Evolutionary conservation across 2,888 invertebrate species (phyloP).

Genomic region (Eudasyphora cyanicolor): DNA sequence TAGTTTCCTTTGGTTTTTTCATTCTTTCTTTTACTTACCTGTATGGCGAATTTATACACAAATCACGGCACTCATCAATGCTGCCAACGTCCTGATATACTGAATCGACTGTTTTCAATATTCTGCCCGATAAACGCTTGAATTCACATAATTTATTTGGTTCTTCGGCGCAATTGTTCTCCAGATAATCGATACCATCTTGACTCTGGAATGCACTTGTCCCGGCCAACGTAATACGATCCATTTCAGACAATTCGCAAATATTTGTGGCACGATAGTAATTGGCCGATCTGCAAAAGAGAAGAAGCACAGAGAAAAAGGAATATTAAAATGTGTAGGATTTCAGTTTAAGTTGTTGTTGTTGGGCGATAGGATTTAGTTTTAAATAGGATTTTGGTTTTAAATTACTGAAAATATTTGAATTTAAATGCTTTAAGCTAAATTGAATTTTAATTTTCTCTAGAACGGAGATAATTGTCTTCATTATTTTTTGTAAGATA

Average conservation of each 20-base stretch:
- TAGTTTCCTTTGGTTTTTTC: constrained; percentile 10
- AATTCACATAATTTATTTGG: constrained; percentile 95
- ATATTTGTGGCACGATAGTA: constrained; percentile 92
- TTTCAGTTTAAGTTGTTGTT: constrained; percentile 6
- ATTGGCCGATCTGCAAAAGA: constrained; percentile 89
- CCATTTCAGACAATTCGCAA: constrained; percentile 95
- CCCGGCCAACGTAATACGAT: constrained; percentile 92
- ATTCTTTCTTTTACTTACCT: constrained; percentile 76
- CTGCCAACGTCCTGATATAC: constrained; percentile 94
- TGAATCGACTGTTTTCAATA: constrained; percentile 95
- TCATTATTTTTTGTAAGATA: no score
- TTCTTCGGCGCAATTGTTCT: constrained; percentile 95
- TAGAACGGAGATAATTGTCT: no score
- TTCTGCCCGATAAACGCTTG: constrained; percentile 91
- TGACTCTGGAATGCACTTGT: constrained; percentile 88
- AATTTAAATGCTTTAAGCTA: no score
- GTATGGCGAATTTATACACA: constrained; percentile 94
- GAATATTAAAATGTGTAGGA: no score
- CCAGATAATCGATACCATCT: constrained; percentile 89
- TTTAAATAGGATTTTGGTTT: not conserved
- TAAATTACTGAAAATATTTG: constrained; percentile 40
- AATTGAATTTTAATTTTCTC: no score
- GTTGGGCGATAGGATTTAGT: not conserved
- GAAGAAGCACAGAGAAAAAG: constrained; percentile 26
- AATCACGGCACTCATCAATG: constrained; percentile 92